Percentiles rank a stretch among this genome's conserved stretches.
Evolutionary conservation across 2,888 invertebrate species (phyloP).

Genomic region (Eupeodes luniger): DNA sequence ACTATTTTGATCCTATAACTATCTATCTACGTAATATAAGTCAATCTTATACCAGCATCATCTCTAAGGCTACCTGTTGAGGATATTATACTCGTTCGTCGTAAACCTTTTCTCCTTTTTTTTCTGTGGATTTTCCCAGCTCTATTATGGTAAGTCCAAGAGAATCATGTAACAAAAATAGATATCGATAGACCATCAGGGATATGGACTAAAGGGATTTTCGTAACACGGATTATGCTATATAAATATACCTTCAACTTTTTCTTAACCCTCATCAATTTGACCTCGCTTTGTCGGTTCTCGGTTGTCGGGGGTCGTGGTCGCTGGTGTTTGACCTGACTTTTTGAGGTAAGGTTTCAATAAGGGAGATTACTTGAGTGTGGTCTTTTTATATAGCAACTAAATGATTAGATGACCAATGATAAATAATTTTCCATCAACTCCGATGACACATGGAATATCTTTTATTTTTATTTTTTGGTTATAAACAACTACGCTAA

Average conservation of each 20-base stretch:
- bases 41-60: slow-evolving; percentile 15
- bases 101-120: slow-evolving; percentile 23
- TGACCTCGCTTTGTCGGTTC: neutral
- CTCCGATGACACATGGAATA: slow-evolving; percentile 28
- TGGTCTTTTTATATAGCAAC: too few relatives aligned
- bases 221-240: neutral
- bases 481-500: neutral
- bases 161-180: neutral
- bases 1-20: slow-evolving; percentile 21
- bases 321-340: neutral
- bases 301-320: neutral
- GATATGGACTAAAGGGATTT: slow-evolving; percentile 1
- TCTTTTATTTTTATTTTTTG: neutral
- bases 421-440: slow-evolving; percentile 47
- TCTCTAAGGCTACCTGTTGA: slow-evolving; percentile 49
- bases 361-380: slow-evolving; percentile 14
- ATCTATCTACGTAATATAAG: neutral
- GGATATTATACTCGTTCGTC: slow-evolving; percentile 34
- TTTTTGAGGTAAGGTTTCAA: slow-evolving; percentile 10
- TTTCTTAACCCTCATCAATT: slow-evolving; percentile 52
- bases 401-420: slow-evolving; percentile 24
- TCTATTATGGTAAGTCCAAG: slow-evolving; percentile 63
- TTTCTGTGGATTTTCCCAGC: slow-evolving; percentile 63
- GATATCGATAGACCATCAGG: neutral
- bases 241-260: too few relatives aligned